Base-by-base conservation (phyloP, 2,797 vertebrate genomes). In the Cyclopterus lumpus region DNA sequence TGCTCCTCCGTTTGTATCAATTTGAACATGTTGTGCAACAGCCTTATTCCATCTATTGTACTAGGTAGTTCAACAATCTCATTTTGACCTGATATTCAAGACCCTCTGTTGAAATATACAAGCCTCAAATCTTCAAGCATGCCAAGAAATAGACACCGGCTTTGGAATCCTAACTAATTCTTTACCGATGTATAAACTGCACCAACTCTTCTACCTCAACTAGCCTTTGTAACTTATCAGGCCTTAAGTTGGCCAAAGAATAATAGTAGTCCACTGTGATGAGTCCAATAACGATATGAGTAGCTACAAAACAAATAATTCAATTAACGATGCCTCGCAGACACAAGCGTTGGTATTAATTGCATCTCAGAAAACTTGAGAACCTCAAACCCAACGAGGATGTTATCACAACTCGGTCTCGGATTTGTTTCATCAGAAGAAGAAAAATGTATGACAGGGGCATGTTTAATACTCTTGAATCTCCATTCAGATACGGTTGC, bases 81-180 rank as follows among this genome's bases (percentile, higher is more conserved):
- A 48, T 51, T 65, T 75, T 24, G 60, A 67, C 6, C 58, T 8
- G 16, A 60, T 70, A 18, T 38, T 49, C 65, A 11, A 38, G 54
- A 76, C 36, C 20, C 22, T 67, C 63, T 30, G 20, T 62, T 58
- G 34, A 79, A 26, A 57, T 57, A 48, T 2, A 6, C 15, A 67
- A 53, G 53, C 26, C 34, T 9, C 18, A 74, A 44, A 57, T 51
- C 64, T 74, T 54, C 34, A 69, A 51, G 63, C 8, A 67, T 16
- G 34, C 55, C 54, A 71, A 69, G 36, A 63, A 55, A 73, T 34
- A 44, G 1, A 67, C 16, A 60, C 8, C 44, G 2, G 2, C 15
- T 54, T 48, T 65, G 26, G 16, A 55, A 71, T 53, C 34, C 30
- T 48, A 46, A 71, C n/a, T 6, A 22, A 26, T 55, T 65, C 2